Evolutionary conservation across 1,140 invertebrate species (phyloP), one percentile per base, ranked within the genome.

Genomic region (Neoseiulus cucumeris): DNA sequence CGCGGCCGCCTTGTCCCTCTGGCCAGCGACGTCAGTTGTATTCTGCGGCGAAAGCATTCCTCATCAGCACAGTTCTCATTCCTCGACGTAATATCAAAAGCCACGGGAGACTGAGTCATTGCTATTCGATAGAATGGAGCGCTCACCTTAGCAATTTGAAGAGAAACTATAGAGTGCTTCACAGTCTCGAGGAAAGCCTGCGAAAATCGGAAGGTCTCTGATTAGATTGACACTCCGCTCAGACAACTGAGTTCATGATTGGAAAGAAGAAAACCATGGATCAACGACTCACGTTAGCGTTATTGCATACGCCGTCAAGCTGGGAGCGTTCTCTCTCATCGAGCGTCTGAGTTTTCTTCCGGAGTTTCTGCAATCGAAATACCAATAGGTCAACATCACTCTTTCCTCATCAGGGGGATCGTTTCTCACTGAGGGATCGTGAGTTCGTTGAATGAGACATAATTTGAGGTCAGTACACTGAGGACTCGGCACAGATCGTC

Each of bases 161-260:
- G 80, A 70, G 92, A 83, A 66, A 96, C 90, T 79, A 98, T 96
- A 69, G 91, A 88, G 80, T 96, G 92, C 79, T 97, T 97, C 69
- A 97, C 87, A 70, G 88, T 85, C 78, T 92, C 89, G 74, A 92
- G 80, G 83, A 91, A 87, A 68, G 81, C 82, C 85, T 89, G 78
- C 7, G 71, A 72, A 55, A 64, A 67, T n/a, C n/a, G n/a, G n/a
- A n/a, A n/a, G n/a, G n/a, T n/a, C n/a, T n/a, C n/a, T n/a, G n/a
- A n/a, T n/a, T n/a, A n/a, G n/a, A n/a, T n/a, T n/a, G n/a, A n/a
- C n/a, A n/a, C n/a, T n/a, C n/a, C n/a, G n/a, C n/a, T n/a, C n/a
- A n/a, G n/a, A n/a, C n/a, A n/a, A n/a, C n/a, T n/a, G n/a, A n/a
- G n/a, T n/a, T n/a, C n/a, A n/a, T n/a, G n/a, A n/a, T n/a, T n/a